Base-by-base conservation (phyloP, 2,797 vertebrate genomes). In the Siniperca undulata region DNA sequence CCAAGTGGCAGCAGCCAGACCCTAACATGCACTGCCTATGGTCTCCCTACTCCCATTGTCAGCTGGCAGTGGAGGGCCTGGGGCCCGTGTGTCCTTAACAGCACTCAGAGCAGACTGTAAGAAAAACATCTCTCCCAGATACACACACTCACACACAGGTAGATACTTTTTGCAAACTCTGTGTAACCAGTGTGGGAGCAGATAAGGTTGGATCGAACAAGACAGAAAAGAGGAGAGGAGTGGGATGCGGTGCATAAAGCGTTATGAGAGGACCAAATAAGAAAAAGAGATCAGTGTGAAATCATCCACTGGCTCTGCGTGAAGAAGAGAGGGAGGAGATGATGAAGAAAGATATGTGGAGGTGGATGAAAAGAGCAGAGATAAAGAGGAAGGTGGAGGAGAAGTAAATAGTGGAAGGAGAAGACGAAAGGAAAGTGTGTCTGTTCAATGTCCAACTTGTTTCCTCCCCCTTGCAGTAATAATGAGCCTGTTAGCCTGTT, bases 41-140 rank as follows among this genome's bases (percentile, higher is more conserved):
- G 98, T 38, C 91, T 97, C 60, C 97, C 97, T 0, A 93, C 95
- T 0, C 98, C 97, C 73, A 83, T 81, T 56, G 86, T 99, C 90
- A 97, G 95, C 93, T 99, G 98, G 98, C 96, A 97, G 79, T 99
- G 98, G 98, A 96, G 98, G 80, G 95, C 97, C 0, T 99, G 98
- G 98, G 97, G 97, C 7, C 98, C 98, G n/a, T 99, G 98, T 78
- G 95, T 96, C 81, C 94, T 95, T 77, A 97, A 97, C 92, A 93
- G 89, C 86, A 97, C 95, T 59, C 96, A 82, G 67, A 97, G 91
- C 83, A 95, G 93, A 83, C 92, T 87, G 98, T 99, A 95, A 97
- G 98, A 94, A 81, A 73, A 69, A 70, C 38, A 56, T 66, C 40
- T 56, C 70, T 40, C 55, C 20, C 48, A 48, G 46, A 50, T 4